Percentiles rank a stretch among this genome's conserved stretches.
These are phyloP conservation scores for Oophaga pumilio DNA, from an alignment of 2,113 vertebrate genomes.

Conservation along the genomic window DNA sequence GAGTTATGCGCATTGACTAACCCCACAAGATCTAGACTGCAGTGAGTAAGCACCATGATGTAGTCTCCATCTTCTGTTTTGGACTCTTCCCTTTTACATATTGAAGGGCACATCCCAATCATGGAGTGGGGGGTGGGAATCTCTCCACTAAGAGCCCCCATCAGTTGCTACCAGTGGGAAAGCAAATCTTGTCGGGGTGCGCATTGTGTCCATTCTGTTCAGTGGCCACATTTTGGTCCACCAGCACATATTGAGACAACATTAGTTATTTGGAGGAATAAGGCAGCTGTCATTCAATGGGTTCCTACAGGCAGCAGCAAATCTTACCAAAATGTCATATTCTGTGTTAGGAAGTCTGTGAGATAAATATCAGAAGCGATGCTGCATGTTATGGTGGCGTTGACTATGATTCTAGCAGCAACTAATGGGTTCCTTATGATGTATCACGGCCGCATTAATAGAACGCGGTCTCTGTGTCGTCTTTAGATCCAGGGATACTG, in stretches of 20 bases:
- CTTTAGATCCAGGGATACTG: too few species aligned
- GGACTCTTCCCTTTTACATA: neutral
- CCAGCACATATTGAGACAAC: too few species aligned
- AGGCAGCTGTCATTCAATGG: neutral
- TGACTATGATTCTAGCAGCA: neutral
- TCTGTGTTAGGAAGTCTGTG: too few species aligned
- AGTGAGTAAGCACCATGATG: neutral
- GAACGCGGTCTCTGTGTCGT: too few species aligned
- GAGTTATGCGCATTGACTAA: neutral
- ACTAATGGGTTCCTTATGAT: neutral
- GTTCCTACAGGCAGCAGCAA: neutral
- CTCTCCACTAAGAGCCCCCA: too few species aligned
- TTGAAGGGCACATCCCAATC: neutral
- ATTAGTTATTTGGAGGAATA: too few species aligned
- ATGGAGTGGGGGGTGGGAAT: too few species aligned
- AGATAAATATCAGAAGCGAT: too few species aligned
- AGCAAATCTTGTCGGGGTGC: neutral
- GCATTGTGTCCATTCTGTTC: neutral
- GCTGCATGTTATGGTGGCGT: neutral
- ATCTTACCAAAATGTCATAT: neutral
- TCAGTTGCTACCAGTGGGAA: neutral
- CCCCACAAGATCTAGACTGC: neutral
- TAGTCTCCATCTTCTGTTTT: neutral
- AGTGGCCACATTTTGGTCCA: neutral
- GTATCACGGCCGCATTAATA: neutral